Base-by-base conservation (phyloP, 2,888 invertebrate species). In the Luperina nickerlii region DNA sequence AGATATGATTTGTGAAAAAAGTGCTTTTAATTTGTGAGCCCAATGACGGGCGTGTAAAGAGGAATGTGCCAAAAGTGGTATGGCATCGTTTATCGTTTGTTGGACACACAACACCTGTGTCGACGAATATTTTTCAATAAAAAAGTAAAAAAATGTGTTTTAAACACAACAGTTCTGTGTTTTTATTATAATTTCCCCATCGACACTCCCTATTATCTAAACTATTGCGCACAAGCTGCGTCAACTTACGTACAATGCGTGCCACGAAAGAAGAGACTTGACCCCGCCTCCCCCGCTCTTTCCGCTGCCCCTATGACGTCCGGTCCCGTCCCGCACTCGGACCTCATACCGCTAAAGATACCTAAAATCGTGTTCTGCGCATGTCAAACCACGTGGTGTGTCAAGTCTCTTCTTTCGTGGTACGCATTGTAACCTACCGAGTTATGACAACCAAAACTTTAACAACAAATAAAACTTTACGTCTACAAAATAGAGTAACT, bases 61-160 rank as follows among this genome's bases (percentile, higher is more conserved):
- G 89, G 90, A 90, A 87, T 91, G 94, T 94, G 94, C 94, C 94
- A 94, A 95, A 92, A 87, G 87, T 87, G 90, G 88, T 87, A 82
- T 91, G 94, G 94, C 94, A 93, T 90, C 88, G 88, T 92, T 92
- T 93, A 92, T 90, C 91, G 90, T 91, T 89, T 90, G 90, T 89
- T 93, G 90, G 95, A 93, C 95, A 93, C 92, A 88, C 89, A 95
- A 93, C 96, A 96, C 85, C 96, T 93, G 92, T 95, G 96, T 94
- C 95, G 91, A 93, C 90, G 91, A 92, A 95, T 95, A 96, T 96
- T 97, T 96, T 96, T 96, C 96, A 96, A 96, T 96, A 96, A 97
- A 96, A 96, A 95, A 91, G 90, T 92, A 91, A 92, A 96, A 96
- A 96, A 96, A 96, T 92, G 96, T 97, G 96, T 97, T 97, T 96